Base-by-base conservation (phyloP, 2,888 invertebrate genomes). In the Dicyrtoma fusca region DNA sequence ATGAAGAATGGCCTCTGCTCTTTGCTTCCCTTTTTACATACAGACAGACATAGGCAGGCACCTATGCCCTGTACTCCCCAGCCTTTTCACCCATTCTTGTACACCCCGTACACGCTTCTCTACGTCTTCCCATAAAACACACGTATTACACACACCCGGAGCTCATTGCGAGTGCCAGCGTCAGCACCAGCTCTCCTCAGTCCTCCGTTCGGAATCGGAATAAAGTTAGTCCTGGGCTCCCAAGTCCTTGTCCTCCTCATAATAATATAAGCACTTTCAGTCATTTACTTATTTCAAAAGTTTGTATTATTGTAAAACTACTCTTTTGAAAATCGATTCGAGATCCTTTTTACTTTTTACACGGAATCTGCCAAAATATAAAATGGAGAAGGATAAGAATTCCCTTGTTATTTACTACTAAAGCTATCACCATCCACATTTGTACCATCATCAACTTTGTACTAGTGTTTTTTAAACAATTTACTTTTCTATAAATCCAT, bases 1-100 rank as follows among this genome's bases (percentile, higher is more conserved):
- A 68, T 68, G 68, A 68, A 68, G 68, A 68, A 68, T 68, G 68
- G 68, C 25, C 45, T 59, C 34, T 55, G 68, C 68, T 68, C 68
- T 57, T 68, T 68, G 55, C 68, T 57, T 59, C 42, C 25, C 44
- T 23, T 45, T 55, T 63, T 57, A 57, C 23, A 23, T 57, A 25
- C 23, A 57, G 14, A 25, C 23, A 34, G 8, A 5, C 8, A 34
- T 34, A 34, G 3, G 8, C 4, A 34, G 34, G n/a, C n/a, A n/a
- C n/a, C n/a, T n/a, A n/a, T n/a, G n/a, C n/a, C n/a, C n/a, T n/a
- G n/a, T n/a, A n/a, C n/a, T n/a, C n/a, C n/a, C n/a, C n/a, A n/a
- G n/a, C n/a, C n/a, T n/a, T n/a, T 34, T 34, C 34, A 34, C 34
- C 34, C 34, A 34, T 34, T 5, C 34, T 34, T 34, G 8, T 34